phyloP scores from a whole-genome alignment of 2,797 vertebrate species.

The Loriculus beryllinus region DNA sequence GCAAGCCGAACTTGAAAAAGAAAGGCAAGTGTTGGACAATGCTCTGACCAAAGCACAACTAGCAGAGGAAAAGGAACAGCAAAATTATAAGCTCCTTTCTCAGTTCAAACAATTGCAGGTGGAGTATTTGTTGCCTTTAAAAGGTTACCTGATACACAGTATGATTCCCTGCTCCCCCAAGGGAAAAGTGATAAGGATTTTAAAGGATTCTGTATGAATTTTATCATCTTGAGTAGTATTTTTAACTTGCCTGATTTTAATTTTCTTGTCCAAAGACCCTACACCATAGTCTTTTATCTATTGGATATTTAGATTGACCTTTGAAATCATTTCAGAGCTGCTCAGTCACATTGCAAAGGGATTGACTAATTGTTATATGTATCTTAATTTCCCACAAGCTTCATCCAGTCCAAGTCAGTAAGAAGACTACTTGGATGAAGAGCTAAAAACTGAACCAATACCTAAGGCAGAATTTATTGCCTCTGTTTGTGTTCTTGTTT shows the following conservation, averaged over 20 bases:
- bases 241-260: not conserved
- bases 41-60: constrained; percentile 73
- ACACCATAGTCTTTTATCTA: not conserved
- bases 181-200: not conserved
- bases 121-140: not conserved
- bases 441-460: not conserved
- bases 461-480: not conserved
- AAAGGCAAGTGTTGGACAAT: constrained; percentile 77
- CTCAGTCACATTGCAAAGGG: not conserved
- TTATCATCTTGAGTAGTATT: not conserved
- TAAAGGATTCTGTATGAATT: not conserved
- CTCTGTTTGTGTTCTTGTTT: not conserved
- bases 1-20: constrained; percentile 79
- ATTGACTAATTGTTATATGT: not conserved
- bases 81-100: constrained; percentile 71
- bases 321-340: not conserved
- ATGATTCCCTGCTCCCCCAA: not conserved
- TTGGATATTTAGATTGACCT: not conserved
- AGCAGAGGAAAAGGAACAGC: constrained; percentile 75
- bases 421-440: not conserved
- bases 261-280: not conserved
- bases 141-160: not conserved
- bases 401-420: not conserved
- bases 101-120: constrained; percentile 81
- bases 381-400: not conserved